Evolutionary conservation across 2,797 vertebrate species (phyloP).

Genomic region (Oryzias dopingdopingensis): DNA sequence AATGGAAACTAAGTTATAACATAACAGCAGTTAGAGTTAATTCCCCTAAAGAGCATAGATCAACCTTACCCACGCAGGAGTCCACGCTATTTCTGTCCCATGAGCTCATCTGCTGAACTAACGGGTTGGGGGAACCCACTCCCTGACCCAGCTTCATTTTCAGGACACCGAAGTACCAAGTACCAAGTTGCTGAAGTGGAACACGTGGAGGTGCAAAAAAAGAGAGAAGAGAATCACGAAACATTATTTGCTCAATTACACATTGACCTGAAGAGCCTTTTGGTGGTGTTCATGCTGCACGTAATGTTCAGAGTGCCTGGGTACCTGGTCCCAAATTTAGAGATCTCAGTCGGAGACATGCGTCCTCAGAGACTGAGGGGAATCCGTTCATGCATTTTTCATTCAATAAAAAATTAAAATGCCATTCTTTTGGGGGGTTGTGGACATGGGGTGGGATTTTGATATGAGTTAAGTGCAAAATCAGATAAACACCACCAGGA

Average conservation of each 20-base stretch:
- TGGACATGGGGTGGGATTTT: no score
- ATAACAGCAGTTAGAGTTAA: no score
- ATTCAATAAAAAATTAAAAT: constrained; percentile 21
- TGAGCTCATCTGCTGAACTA: constrained; percentile 32
- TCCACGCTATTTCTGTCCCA: neutral
- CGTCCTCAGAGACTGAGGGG: constrained; percentile 21
- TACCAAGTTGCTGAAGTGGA: constrained; percentile 62
- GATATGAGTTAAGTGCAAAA: no score
- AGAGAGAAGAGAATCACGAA: constrained; percentile 68
- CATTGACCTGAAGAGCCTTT: constrained; percentile 68
- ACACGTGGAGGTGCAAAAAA: constrained; percentile 67
- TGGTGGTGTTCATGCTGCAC: constrained; percentile 58
- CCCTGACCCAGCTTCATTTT: constrained; percentile 71
- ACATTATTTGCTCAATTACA: constrained; percentile 77
- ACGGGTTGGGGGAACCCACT: constrained; percentile 51
- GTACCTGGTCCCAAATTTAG: constrained; percentile 41
- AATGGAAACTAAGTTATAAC: no score
- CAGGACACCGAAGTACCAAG: constrained; percentile 58
- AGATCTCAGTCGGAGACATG: constrained; percentile 26
- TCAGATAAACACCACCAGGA: no score
- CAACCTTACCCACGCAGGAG: neutral
- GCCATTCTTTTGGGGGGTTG: neutral
- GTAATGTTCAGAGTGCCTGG: constrained; percentile 47
- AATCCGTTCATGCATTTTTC: constrained; percentile 43
- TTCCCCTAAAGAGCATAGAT: no score